These are phyloP conservation scores for Ophonus ardosiacus DNA, from an alignment of 2,888 invertebrate species.

Conservation along the genomic window DNA sequence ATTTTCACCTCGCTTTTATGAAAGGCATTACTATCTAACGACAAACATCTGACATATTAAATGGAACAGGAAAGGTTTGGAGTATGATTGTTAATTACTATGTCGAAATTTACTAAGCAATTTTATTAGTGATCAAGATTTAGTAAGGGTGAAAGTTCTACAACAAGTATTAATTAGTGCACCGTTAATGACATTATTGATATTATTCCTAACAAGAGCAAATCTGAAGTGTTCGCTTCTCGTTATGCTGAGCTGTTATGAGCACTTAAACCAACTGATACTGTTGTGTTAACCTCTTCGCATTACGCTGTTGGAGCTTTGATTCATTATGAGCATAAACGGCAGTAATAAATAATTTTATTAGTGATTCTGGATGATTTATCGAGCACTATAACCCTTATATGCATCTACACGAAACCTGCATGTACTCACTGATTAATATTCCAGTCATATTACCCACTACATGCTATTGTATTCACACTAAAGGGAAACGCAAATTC, in stretches of 20 bases:
- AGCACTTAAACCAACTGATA: conserved; percentile 13
- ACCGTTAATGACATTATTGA: conserved; percentile 3
- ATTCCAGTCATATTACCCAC: not conserved
- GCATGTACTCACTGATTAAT: conserved; percentile 26
- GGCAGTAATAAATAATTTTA: conserved; percentile 40
- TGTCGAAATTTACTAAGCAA: not conserved
- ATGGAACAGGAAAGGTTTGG: no score
- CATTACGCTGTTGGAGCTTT: conserved; percentile 20
- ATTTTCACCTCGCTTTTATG: no score
- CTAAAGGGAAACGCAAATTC: conserved; percentile 20
- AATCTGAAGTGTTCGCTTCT: conserved; percentile 5
- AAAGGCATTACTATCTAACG: no score
- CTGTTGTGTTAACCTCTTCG: conserved; percentile 19
- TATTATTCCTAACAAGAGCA: conserved; percentile 4
- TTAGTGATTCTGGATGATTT: conserved; percentile 39
- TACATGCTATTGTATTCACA: conserved; percentile 3
- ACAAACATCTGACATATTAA: no score
- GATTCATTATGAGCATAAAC: conserved; percentile 36
- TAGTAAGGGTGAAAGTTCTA: not conserved
- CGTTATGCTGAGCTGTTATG: conserved; percentile 21
- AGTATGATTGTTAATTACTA: not conserved
- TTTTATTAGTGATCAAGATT: not conserved
- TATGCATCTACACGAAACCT: conserved; percentile 21
- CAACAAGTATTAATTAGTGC: conserved; percentile 5
- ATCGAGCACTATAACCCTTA: conserved; percentile 13